phyloP scores from a whole-genome alignment of 2,797 vertebrate genomes.

The Hyperoplus immaculatus region DNA sequence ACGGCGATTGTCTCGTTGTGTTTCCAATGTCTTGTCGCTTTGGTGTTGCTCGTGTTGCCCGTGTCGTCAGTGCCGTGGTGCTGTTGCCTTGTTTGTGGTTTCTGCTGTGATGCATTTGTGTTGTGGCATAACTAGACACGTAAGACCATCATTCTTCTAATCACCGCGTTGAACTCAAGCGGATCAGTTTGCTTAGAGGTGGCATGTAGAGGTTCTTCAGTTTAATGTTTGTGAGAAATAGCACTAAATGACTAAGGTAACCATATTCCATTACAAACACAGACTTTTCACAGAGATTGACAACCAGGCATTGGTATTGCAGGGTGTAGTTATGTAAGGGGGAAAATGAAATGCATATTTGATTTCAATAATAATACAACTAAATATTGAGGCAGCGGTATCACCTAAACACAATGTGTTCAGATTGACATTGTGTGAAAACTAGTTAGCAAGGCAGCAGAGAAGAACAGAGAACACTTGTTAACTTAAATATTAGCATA shows the following conservation, averaged over 20 bases:
- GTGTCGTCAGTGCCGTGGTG: conserved; percentile 66
- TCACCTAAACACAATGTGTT: neutral
- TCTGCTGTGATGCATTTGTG: conserved; percentile 66
- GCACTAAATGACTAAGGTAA: neutral
- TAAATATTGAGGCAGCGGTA: neutral
- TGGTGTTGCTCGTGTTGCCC: conserved; percentile 68
- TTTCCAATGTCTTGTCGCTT: conserved; percentile 71
- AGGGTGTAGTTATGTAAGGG: neutral
- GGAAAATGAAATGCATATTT: too few species aligned
- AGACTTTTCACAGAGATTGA: neutral
- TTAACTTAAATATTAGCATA: too few species aligned
- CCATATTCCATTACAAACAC: neutral
- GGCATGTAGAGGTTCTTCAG: conserved; percentile 13
- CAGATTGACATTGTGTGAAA: neutral
- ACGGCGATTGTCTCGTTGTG: conserved; percentile 71
- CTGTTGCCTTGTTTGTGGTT: conserved; percentile 63
- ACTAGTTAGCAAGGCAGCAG: neutral
- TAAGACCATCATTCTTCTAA: conserved; percentile 37
- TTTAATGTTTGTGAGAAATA: too few species aligned
- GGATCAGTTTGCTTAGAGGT: conserved; percentile 27
- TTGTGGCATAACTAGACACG: conserved; percentile 48
- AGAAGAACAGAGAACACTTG: neutral
- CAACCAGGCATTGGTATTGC: neutral
- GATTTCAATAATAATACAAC: too few species aligned
- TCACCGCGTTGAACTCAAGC: conserved; percentile 35